Conservation (phyloP, 53 echinoderm and acorn worm species). For the Zoroaster sp. region DNA sequence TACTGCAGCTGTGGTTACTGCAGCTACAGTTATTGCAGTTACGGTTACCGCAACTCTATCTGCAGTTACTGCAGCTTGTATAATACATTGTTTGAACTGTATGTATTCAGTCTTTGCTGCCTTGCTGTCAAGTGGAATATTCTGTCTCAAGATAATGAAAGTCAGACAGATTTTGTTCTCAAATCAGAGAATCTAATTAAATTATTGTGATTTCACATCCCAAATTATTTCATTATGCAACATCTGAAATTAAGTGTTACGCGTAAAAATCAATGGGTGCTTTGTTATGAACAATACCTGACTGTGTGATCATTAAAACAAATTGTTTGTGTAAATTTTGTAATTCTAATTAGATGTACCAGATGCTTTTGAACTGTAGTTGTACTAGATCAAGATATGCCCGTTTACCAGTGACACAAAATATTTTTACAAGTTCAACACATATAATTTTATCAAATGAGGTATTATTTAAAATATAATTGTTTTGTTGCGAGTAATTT, state of each 20-base stretch:
- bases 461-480: neutral
- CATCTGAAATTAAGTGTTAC: slow-evolving; percentile 15
- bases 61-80: neutral
- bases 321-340: neutral
- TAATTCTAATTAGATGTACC: neutral
- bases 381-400: too few species aligned
- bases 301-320: neutral
- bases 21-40: neutral
- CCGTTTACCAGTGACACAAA: too few species aligned
- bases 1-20: neutral
- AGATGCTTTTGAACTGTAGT: neutral
- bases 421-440: too few species aligned
- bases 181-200: neutral
- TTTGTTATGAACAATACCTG: neutral
- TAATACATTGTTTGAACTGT: neutral
- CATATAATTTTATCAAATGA: too few species aligned
- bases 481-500: neutral
- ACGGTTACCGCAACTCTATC: too few species aligned
- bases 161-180: neutral
- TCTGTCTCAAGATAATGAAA: too few species aligned
- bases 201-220: neutral
- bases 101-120: too few species aligned
- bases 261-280: slow-evolving; percentile 1
- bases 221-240: slow-evolving; percentile 11
- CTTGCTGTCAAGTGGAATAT: neutral